These are phyloP conservation scores for Mustela nigripes DNA, from an alignment of 2,113 vertebrate species.

Conservation along the genomic window DNA sequence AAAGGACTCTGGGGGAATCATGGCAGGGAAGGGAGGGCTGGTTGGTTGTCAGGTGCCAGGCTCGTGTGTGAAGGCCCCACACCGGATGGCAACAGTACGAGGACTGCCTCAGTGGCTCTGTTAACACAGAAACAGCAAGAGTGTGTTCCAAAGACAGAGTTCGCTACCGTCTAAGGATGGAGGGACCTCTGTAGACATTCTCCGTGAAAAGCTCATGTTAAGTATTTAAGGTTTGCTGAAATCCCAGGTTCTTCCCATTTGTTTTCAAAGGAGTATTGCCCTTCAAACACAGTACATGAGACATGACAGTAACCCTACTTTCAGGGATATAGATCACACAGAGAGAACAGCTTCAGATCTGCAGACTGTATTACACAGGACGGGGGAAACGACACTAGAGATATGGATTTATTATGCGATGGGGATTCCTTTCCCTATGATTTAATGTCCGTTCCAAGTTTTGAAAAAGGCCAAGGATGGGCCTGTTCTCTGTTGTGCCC, in stretches of 20 bases:
- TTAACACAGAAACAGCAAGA: neutral
- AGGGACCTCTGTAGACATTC: neutral
- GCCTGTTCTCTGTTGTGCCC: neutral
- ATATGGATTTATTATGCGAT: neutral
- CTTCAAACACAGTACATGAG: neutral
- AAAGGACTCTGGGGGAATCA: constrained; percentile 80
- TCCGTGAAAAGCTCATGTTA: constrained; percentile 20
- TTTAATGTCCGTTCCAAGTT: neutral
- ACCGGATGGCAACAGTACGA: fast-evolving
- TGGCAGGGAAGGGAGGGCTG: constrained; percentile 71
- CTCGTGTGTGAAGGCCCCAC: constrained; percentile 44
- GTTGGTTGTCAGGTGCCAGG: constrained; percentile 59
- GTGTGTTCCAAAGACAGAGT: neutral
- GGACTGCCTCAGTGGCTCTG: neutral
- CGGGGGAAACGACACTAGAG: neutral
- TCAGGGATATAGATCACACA: neutral
- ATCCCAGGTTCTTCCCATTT: neutral
- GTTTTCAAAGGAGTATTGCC: neutral
- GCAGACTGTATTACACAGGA: neutral
- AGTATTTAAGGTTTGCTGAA: neutral
- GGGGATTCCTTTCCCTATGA: neutral
- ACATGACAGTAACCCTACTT: neutral
- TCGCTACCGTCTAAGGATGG: neutral
- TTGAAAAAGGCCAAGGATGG: neutral
- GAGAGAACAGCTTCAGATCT: neutral